Evolutionary conservation across 2,797 vertebrate genomes (phyloP).

Genomic region (Squalus acanthias): DNA sequence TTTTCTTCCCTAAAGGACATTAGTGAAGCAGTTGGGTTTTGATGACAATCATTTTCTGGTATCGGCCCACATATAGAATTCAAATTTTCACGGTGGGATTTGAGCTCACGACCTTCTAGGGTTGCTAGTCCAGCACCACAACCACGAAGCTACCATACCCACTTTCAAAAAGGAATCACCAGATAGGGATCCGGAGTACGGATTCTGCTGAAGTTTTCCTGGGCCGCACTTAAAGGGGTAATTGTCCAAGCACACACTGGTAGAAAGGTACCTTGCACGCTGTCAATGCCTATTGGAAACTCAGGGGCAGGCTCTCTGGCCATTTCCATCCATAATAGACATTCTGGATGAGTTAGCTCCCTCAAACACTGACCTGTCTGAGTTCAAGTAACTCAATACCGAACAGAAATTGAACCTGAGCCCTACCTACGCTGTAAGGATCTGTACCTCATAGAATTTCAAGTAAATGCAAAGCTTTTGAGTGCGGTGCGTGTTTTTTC

Average conservation of each 20-base stretch:
- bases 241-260: not conserved
- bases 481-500: constrained; percentile 7
- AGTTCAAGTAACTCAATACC: not conserved
- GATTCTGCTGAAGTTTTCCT: not conserved
- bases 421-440: not conserved
- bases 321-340: not conserved
- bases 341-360: not conserved
- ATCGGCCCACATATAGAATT: too few relatives aligned
- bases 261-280: not conserved
- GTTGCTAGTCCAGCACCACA: not conserved
- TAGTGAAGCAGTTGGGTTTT: too few relatives aligned
- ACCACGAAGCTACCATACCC: not conserved
- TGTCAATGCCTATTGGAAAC: not conserved
- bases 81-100: too few relatives aligned
- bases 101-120: too few relatives aligned
- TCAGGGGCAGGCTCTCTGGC: too few relatives aligned
- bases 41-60: too few relatives aligned
- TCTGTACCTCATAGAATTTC: not conserved
- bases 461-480: not conserved
- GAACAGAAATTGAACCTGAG: not conserved
- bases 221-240: not conserved
- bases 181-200: not conserved
- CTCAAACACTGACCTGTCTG: not conserved
- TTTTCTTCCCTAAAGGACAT: too few relatives aligned
- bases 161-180: not conserved